These are phyloP conservation scores for Limnephilus rhombicus DNA, from an alignment of 2,888 invertebrate species.

Conservation along the genomic window DNA sequence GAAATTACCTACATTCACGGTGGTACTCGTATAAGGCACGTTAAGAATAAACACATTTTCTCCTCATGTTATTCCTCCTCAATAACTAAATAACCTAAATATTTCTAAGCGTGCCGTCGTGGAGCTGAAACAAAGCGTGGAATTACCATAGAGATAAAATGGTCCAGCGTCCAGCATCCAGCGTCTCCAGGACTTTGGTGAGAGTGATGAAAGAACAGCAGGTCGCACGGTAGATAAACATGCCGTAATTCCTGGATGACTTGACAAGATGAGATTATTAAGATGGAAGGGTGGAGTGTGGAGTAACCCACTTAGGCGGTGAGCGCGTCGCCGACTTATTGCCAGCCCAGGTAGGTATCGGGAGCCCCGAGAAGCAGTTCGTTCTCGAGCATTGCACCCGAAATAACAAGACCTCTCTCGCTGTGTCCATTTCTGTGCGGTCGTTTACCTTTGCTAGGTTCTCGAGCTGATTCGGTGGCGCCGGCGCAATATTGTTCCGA, in stretches of 20 bases:
- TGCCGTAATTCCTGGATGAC: conserved; percentile 61
- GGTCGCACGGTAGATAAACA: conserved; percentile 58
- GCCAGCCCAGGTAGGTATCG: not conserved
- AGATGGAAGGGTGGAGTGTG: conserved; percentile 62
- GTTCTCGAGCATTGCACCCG: not conserved
- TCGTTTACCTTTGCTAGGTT: conserved; percentile 37
- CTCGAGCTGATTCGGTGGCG: conserved; percentile 34
- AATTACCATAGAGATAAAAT: conserved; percentile 42
- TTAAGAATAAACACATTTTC: too few species aligned
- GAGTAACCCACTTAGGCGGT: conserved; percentile 57
- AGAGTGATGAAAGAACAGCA: not conserved
- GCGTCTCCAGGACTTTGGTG: not conserved
- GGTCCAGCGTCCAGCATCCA: not conserved
- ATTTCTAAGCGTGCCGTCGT: not conserved
- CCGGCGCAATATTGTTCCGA: conserved; percentile 28
- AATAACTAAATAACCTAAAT: too few species aligned
- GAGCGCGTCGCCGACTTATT: conserved; percentile 11
- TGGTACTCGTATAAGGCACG: too few species aligned
- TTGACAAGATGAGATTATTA: conserved; percentile 53
- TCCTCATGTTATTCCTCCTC: too few species aligned
- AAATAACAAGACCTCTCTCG: not conserved
- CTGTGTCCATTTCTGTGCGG: conserved; percentile 16
- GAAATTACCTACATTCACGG: too few species aligned
- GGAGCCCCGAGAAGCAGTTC: conserved; percentile 8
- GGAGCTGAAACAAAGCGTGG: conserved; percentile 42